Evolutionary conservation across 2,113 vertebrate genomes (phyloP).

Genomic region (Zingel zingel): DNA sequence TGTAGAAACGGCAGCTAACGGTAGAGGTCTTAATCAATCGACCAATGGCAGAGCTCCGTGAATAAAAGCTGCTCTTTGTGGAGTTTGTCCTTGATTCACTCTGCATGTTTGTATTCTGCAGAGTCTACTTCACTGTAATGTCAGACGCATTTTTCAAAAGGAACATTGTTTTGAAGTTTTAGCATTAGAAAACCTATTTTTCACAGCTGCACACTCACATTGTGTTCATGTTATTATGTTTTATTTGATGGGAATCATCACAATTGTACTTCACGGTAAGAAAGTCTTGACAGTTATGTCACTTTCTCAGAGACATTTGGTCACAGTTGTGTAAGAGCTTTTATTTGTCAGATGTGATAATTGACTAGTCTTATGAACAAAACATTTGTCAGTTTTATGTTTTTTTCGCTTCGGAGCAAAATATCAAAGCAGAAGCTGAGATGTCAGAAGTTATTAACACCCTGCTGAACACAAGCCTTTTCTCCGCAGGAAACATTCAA

Average conservation of each 20-base stretch:
- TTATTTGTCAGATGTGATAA: background rate
- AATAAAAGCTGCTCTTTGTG: conserved; percentile 48
- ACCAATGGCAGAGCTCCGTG: conserved; percentile 8
- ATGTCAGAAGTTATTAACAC: background rate
- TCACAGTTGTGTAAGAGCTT: background rate
- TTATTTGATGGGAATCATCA: conserved; percentile 3
- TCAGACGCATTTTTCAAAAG: background rate
- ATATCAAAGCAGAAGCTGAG: background rate
- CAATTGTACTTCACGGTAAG: background rate
- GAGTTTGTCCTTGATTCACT: conserved; percentile 22
- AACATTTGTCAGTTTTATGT: background rate
- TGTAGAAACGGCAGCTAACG: conserved; percentile 24
- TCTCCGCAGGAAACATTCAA: background rate
- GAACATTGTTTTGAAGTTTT: conserved; percentile 11
- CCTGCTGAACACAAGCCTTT: background rate
- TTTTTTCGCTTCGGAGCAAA: background rate
- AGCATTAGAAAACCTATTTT: conserved; percentile 16
- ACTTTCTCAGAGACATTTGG: background rate
- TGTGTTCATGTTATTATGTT: background rate
- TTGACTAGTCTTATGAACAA: background rate
- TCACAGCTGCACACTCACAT: background rate
- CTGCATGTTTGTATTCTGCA: conserved; percentile 20
- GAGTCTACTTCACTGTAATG: background rate
- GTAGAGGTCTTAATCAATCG: background rate
- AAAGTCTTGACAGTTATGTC: background rate